Base-by-base conservation (phyloP, 2,113 vertebrate genomes). In the Brachyhypopomus gauderio region DNA sequence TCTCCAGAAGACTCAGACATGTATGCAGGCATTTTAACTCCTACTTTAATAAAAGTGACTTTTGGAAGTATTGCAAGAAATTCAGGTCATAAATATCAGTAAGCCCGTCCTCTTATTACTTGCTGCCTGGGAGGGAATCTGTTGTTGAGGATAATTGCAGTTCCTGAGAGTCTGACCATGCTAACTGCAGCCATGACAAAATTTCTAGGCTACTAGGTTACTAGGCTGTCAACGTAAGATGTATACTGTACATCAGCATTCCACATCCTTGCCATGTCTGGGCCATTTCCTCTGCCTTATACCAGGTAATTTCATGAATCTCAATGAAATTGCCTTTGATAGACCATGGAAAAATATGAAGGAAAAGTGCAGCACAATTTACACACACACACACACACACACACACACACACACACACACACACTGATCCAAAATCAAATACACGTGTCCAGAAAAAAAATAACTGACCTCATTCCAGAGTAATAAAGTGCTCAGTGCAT, bases 121-220 rank as follows among this genome's bases (percentile, higher is more conserved):
- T 34, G 62, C 16, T 36, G 66, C 77, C 73, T 59, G 36, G 67
- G 60, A 69, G 72, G 56, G n/a, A 80, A 66, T 77, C 64, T 80
- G 66, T 66, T 74, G 56, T 79, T 70, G 81, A 63, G 16, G 25
- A 71, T 83, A 80, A 77, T 83, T 72, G 79, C 14, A 72, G 55
- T 78, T 23, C 63, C 22, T 8, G 52, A 72, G 72, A 38, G 58
- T 78, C 73, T 19, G 41, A 62, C 36, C 27, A 34, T 59, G 69
- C 22, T 36, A 11, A 66, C 3, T 38, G 67, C 22, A 25, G 4
- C 12, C 6, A 66, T 80, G 76, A 72, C 72, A 60, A 75, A 79
- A 72, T 38, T 25, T 38, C 30, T 58, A 22, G 22, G 67, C 20
- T 70, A n/a, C n/a, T n/a, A n/a, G n/a, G 38, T 78, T 36, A 83